These are phyloP conservation scores for Hirudinaria manillensis DNA, from an alignment of 2,888 invertebrate species.

Conservation along the genomic window DNA sequence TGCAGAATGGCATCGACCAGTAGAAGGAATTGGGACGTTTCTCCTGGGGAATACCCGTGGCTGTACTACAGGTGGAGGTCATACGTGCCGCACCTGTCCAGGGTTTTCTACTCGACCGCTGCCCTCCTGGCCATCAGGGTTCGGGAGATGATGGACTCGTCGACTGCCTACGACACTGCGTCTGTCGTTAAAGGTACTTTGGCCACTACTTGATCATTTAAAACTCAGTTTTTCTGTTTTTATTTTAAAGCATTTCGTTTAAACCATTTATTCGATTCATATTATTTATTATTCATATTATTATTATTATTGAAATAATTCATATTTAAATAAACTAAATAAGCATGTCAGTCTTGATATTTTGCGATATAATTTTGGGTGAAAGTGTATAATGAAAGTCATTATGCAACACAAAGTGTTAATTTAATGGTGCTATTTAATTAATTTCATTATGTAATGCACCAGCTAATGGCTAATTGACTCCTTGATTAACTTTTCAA, in stretches of 20 bases:
- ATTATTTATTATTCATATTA: not conserved
- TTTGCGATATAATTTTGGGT: not conserved
- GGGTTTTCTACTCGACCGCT: not conserved
- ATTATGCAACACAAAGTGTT: no score
- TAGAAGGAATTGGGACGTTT: conserved; percentile 1
- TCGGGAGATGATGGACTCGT: not conserved
- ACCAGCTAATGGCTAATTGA: not conserved
- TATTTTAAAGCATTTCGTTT: no score
- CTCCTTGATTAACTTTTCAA: not conserved
- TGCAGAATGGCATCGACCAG: not conserved
- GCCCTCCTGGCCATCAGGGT: not conserved
- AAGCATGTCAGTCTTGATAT: no score
- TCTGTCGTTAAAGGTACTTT: not conserved
- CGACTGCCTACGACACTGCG: not conserved
- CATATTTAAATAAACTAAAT: not conserved
- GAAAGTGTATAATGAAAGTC: not conserved
- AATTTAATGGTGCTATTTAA: no score
- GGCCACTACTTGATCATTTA: no score
- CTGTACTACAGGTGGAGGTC: not conserved
- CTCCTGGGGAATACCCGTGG: not conserved
- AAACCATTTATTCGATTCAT: not conserved
- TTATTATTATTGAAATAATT: not conserved
- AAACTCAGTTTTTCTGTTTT: no score
- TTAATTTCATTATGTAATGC: no score
- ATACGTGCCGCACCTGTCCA: conserved; percentile 1